Evolutionary conservation across 1,140 invertebrate species (phyloP).

Genomic region (Drosophila asahinai): DNA sequence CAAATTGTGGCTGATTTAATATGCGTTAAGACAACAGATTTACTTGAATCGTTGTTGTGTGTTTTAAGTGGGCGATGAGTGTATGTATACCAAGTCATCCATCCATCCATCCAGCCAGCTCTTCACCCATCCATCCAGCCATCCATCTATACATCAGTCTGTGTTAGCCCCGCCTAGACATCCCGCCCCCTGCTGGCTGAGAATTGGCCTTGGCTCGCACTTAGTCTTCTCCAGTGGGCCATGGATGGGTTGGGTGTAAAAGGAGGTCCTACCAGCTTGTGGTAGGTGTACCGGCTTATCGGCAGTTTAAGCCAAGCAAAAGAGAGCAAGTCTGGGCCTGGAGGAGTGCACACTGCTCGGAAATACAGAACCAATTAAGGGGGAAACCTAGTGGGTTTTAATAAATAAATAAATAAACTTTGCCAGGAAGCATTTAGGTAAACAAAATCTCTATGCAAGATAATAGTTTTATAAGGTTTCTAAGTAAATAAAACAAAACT

Average conservation of each 20-base stretch:
- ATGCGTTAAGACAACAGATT: slow-evolving; percentile 83
- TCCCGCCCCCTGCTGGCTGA: slow-evolving; percentile 4
- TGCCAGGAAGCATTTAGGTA: too few species aligned
- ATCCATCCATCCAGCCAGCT: slow-evolving; percentile 11
- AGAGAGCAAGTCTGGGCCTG: slow-evolving; percentile 49
- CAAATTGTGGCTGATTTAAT: slow-evolving; percentile 80
- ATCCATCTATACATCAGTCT: slow-evolving; percentile 12
- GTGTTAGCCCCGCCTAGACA: background rate
- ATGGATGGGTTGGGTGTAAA: background rate
- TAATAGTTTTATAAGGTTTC: too few species aligned
- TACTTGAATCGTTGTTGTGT: slow-evolving; percentile 39
- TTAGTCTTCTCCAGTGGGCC: slow-evolving; percentile 5
- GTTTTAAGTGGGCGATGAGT: slow-evolving; percentile 39
- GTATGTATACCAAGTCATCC: slow-evolving; percentile 27
- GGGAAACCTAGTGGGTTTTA: background rate
- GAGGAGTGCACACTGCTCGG: slow-evolving; percentile 32
- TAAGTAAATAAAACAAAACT: too few species aligned
- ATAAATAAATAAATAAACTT: too few species aligned
- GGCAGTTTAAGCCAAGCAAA: slow-evolving; percentile 10
- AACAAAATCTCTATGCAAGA: too few species aligned
- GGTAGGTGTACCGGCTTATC: slow-evolving; percentile 13
- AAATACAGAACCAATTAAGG: slow-evolving; percentile 7
- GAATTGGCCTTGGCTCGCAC: slow-evolving; percentile 18
- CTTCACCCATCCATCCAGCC: slow-evolving; percentile 1
- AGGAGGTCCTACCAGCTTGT: background rate